Evolutionary conservation across 2,113 vertebrate species (phyloP).

Genomic region (Dipodomys merriami): DNA sequence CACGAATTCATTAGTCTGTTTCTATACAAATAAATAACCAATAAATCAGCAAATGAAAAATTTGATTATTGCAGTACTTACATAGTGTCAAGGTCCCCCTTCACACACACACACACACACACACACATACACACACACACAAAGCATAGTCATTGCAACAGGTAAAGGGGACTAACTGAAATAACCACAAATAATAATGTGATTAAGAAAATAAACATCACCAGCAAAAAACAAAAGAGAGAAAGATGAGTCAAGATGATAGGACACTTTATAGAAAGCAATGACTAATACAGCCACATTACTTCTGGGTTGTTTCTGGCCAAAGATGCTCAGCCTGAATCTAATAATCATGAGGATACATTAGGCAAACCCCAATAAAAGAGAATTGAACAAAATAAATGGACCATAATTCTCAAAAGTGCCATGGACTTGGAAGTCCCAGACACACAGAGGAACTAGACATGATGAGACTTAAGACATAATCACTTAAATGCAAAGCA

Average conservation of each 20-base stretch:
- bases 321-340: background rate
- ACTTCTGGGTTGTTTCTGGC: background rate
- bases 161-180: background rate
- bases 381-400: slow-evolving; percentile 23
- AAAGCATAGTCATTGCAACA: background rate
- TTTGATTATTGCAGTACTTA: background rate
- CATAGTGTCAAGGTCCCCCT: background rate
- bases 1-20: background rate
- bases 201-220: slow-evolving; percentile 39
- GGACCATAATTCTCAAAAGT: background rate
- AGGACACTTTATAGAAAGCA: background rate
- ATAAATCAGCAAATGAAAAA: background rate
- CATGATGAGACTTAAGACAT: background rate
- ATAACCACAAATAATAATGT: background rate
- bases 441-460: background rate
- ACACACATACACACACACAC: background rate
- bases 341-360: background rate
- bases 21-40: background rate
- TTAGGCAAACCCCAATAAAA: slow-evolving; percentile 11
- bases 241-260: slow-evolving; percentile 10
- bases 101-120: background rate
- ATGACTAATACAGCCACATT: background rate
- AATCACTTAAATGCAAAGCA: background rate
- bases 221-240: background rate
- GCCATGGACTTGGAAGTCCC: background rate